Evolutionary conservation across 2,113 vertebrate species (phyloP), one percentile per base, ranked within the genome.

Genomic region (Corythornis cristatus): DNA sequence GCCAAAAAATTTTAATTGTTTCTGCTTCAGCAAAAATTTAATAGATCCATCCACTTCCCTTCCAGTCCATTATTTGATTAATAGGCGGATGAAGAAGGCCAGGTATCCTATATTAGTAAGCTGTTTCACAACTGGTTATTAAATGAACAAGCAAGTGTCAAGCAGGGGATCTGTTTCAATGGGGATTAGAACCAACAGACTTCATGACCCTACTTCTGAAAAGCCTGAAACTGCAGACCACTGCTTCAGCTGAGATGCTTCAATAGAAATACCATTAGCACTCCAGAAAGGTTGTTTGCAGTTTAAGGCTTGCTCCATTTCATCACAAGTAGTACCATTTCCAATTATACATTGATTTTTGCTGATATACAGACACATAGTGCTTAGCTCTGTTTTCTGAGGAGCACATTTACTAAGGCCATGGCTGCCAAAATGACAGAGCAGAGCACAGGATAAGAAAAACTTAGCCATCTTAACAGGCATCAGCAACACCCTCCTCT

Each of bases 1-100:
- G 85, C 50, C 87, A 91, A 66, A 93, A 89, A 61, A 65, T 72
- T 89, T 91, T 94, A 91, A 94, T 94, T 90, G 78, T 40, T 86
- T 61, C 80, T 68, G 62, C 43, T 78, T 81, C 89, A n/a, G 25
- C 56, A 80, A 83, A 77, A n/a, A 23, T 50, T 40, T 88, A 86
- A 95, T 70, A 92, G 72, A 96, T 73, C 37, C 26, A 86, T 70
- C 35, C 17, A 71, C 65, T 79, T 92, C 90, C 77, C 92, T 91
- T 54, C 79, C 68, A 85, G 46, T 66, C 84, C n/a, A 71, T 65
- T 61, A 77, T 87, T 76, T 84, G 68, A 93, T 95, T 68, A 88
- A 67, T 90, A 89, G 88, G 43, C 25, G 37, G 31, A 51, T 31
- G 51, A 86, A 67, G 74, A 37, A 60, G 28, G 42, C 15, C 58